Conservation (phyloP, 1,140 invertebrate species). For the Ericerus pela region DNA sequence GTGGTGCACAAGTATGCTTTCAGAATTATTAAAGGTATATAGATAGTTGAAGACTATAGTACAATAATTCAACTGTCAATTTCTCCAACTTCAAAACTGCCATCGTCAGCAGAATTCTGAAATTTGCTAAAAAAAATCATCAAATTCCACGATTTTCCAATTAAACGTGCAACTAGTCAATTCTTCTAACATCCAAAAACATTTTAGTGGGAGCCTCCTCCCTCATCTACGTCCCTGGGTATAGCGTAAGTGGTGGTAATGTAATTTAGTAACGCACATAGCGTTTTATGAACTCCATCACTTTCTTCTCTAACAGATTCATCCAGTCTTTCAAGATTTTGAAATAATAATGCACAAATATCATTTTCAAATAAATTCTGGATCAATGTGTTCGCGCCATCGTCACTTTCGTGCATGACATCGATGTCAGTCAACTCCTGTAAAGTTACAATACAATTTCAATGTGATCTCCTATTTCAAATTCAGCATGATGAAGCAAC, state of each 20-base stretch:
- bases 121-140: too few species aligned
- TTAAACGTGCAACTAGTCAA: too few species aligned
- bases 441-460: constrained; percentile 16
- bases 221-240: too few species aligned
- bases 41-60: too few species aligned
- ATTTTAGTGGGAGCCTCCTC: too few species aligned
- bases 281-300: constrained; percentile 90
- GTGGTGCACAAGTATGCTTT: too few species aligned
- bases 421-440: constrained; percentile 95
- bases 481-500: constrained; percentile 23
- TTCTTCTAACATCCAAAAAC: too few species aligned
- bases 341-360: constrained; percentile 76
- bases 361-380: constrained; percentile 72
- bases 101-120: too few species aligned
- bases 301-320: constrained; percentile 87
- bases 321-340: constrained; percentile 86
- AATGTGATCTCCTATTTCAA: background rate
- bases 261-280: constrained; percentile 41
- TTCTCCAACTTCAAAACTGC: too few species aligned
- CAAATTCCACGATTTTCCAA: too few species aligned
- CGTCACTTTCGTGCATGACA: constrained; percentile 77
- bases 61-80: too few species aligned
- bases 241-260: background rate
- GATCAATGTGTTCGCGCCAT: constrained; percentile 61
- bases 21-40: too few species aligned